Conservation (phyloP, 1,140 invertebrate genomes). For the Apis cerana region DNA sequence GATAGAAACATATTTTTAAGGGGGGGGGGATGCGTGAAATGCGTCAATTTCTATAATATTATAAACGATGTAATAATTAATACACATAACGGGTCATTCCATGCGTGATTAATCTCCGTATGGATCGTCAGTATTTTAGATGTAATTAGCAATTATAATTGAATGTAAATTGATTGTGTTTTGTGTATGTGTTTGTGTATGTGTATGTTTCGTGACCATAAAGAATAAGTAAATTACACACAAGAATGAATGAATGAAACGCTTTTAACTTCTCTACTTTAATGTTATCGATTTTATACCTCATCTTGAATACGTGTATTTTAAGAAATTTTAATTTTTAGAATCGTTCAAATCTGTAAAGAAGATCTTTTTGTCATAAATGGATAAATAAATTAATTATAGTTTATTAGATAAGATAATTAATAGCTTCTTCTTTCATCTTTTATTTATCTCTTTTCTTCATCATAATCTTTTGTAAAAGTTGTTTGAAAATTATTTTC, state of each 20-base stretch:
- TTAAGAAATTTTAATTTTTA: background rate
- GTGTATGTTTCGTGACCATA: background rate
- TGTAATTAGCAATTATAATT: constrained; percentile 1
- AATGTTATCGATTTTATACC: constrained; percentile 41
- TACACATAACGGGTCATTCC: constrained; percentile 26
- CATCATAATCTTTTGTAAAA: background rate
- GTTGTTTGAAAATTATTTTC: background rate
- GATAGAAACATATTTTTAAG: background rate
- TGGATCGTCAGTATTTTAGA: constrained; percentile 43
- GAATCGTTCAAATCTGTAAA: background rate
- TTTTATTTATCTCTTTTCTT: background rate
- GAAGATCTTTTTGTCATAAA: background rate
- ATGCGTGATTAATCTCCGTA: constrained; percentile 2
- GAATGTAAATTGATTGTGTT: constrained; percentile 1
- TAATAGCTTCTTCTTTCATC: background rate
- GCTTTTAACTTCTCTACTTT: background rate
- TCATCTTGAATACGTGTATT: background rate
- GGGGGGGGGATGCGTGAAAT: no score
- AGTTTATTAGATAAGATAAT: no score
- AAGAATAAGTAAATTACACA: background rate
- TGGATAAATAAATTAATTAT: constrained; percentile 17
- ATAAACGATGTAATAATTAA: background rate
- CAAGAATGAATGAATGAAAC: background rate
- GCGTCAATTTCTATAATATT: background rate
- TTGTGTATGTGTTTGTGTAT: background rate